Evolutionary conservation across 2,888 invertebrate genomes (phyloP).

Genomic region (Agriopis aurantiaria): DNA sequence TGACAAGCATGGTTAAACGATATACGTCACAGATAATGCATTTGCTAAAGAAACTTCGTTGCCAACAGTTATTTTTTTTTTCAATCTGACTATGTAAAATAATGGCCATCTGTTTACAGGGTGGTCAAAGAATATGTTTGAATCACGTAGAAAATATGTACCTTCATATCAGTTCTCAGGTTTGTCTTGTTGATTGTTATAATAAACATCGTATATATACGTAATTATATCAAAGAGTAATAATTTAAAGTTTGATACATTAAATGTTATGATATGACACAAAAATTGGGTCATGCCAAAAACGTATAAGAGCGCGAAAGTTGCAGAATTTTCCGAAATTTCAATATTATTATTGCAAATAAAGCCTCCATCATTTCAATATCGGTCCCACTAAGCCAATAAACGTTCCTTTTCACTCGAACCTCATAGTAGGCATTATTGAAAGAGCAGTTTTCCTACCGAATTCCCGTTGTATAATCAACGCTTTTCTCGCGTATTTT

Average conservation of each 20-base stretch:
- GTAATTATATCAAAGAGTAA: neutral
- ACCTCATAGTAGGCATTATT: conserved; percentile 66
- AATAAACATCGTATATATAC: no score
- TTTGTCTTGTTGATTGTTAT: neutral
- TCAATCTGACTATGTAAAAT: conserved; percentile 41
- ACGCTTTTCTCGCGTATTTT: conserved; percentile 86
- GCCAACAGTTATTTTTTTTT: conserved; percentile 39
- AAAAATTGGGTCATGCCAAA: conserved; percentile 5
- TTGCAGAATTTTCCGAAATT: conserved; percentile 25
- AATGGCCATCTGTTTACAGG: conserved; percentile 43
- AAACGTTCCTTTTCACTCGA: conserved; percentile 65
- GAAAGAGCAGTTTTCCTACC: conserved; percentile 74
- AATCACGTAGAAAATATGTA: neutral
- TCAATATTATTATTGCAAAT: conserved; percentile 41
- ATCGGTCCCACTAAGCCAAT: conserved; percentile 55
- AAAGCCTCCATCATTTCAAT: conserved; percentile 52
- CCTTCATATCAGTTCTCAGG: no score
- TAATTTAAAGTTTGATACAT: neutral
- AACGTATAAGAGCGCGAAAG: neutral
- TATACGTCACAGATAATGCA: conserved; percentile 50
- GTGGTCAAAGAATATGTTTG: conserved; percentile 37
- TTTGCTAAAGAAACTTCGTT: conserved; percentile 46
- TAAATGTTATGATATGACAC: neutral
- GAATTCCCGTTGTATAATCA: conserved; percentile 84
- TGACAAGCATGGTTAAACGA: conserved; percentile 63